Percentiles rank a stretch among this genome's conserved stretches.
Conservation (phyloP, 1,140 invertebrate genomes). For the Leptoteleia sp. region DNA sequence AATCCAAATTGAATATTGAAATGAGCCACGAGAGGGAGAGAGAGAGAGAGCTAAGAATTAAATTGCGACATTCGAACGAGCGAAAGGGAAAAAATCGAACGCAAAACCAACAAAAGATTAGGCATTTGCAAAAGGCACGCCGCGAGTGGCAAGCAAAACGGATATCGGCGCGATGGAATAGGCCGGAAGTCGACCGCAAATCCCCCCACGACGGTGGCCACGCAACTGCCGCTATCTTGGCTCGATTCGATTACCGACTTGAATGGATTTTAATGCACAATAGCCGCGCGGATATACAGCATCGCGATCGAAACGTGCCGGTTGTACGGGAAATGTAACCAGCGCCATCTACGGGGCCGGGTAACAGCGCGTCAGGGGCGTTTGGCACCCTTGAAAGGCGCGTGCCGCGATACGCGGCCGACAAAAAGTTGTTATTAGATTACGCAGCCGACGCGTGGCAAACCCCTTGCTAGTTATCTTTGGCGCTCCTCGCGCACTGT, state of each 20-base stretch:
- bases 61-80: no score
- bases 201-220: constrained; percentile 70
- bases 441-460: constrained; percentile 68
- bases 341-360: constrained; percentile 53
- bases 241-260: constrained; percentile 79
- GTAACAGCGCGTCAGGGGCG: constrained; percentile 53
- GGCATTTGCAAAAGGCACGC: constrained; percentile 14
- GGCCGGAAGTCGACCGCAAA: constrained; percentile 79
- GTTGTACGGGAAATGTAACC: constrained; percentile 70
- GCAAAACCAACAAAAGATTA: constrained; percentile 22
- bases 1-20: no score
- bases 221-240: constrained; percentile 77
- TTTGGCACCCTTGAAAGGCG: constrained; percentile 69
- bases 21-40: no score
- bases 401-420: constrained; percentile 72
- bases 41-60: no score
- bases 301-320: constrained; percentile 63
- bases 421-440: constrained; percentile 81
- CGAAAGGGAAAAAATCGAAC: no score
- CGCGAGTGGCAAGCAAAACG: constrained; percentile 31
- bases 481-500: constrained; percentile 45
- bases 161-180: constrained; percentile 49
- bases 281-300: constrained; percentile 64
- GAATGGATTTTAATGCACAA: constrained; percentile 82
- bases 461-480: constrained; percentile 58